phyloP scores from a whole-genome alignment of 2,888 invertebrate genomes.

The Drosophila kanekoi region DNA sequence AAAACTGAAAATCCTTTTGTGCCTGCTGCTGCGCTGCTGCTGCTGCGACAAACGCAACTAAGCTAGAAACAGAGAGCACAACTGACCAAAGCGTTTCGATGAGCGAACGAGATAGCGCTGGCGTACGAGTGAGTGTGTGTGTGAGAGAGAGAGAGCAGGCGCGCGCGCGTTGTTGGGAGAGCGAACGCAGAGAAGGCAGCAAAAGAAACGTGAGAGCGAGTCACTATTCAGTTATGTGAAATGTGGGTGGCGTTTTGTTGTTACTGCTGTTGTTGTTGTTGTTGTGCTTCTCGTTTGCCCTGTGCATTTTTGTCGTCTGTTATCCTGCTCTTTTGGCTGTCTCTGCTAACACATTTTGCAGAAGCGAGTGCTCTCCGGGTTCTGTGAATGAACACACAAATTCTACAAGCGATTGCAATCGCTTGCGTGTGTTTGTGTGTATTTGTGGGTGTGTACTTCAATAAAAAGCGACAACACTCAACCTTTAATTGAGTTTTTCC shows the following conservation, averaged over 20 bases:
- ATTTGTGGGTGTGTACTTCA: constrained; percentile 59
- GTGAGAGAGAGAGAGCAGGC: constrained; percentile 9
- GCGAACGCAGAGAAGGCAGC: constrained; percentile 11
- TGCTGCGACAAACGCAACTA: constrained; percentile 61
- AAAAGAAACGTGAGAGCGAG: constrained; percentile 25
- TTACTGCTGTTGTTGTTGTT: constrained; percentile 39
- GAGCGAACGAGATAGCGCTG: constrained; percentile 16
- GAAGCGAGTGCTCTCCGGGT: constrained; percentile 16
- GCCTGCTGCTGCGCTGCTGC: constrained; percentile 57
- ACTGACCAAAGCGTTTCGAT: constrained; percentile 39
- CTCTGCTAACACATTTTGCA: constrained; percentile 13
- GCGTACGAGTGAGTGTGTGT: constrained; percentile 10
- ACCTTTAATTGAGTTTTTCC: constrained; percentile 77
- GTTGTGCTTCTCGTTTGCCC: constrained; percentile 13
- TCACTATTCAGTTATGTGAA: constrained; percentile 30
- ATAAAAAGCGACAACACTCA: constrained; percentile 64
- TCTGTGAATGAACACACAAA: constrained; percentile 58
- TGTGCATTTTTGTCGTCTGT: constrained; percentile 43
- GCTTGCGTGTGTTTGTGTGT: constrained; percentile 7
- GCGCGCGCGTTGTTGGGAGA: constrained; percentile 11
- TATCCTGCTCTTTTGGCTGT: constrained; percentile 54
- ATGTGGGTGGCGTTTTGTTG: constrained; percentile 68
- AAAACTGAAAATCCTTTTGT: constrained; percentile 52
- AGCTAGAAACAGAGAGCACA: constrained; percentile 51
- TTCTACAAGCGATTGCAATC: constrained; percentile 49